These are phyloP conservation scores for Gila robusta DNA, from an alignment of 2,797 vertebrate genomes.

Conservation along the genomic window DNA sequence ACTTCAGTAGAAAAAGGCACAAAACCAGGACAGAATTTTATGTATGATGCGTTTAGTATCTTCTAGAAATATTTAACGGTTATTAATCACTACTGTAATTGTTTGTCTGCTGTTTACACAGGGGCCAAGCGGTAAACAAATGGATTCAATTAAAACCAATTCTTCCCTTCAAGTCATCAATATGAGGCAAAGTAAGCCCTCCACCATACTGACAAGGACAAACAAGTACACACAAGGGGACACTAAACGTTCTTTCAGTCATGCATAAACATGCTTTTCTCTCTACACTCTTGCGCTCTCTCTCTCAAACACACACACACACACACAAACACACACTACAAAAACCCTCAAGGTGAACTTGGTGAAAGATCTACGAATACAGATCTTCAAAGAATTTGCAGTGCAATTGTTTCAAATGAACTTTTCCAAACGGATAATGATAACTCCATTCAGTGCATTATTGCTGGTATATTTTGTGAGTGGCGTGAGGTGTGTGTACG, in stretches of 20 bases:
- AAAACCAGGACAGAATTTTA: slow-evolving; percentile 17
- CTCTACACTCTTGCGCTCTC: neutral
- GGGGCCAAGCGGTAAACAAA: slow-evolving; percentile 77
- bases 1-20: neutral
- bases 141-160: slow-evolving; percentile 75
- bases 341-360: slow-evolving; percentile 36
- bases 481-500: slow-evolving; percentile 65
- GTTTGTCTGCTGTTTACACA: slow-evolving; percentile 80
- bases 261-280: slow-evolving; percentile 49
- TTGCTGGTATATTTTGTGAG: neutral
- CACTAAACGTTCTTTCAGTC: slow-evolving; percentile 52
- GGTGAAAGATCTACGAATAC: slow-evolving; percentile 7
- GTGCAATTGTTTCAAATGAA: slow-evolving; percentile 1
- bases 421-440: neutral
- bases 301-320: slow-evolving; percentile 18
- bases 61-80: slow-evolving; percentile 71
- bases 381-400: slow-evolving; percentile 14
- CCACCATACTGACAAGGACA: slow-evolving; percentile 66
- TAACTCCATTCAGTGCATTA: neutral
- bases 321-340: slow-evolving; percentile 23
- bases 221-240: slow-evolving; percentile 60
- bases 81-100: slow-evolving; percentile 80
- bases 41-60: slow-evolving; percentile 67
- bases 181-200: slow-evolving; percentile 70
- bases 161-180: slow-evolving; percentile 73